Evolutionary conservation across 2,113 vertebrate genomes (phyloP).

Genomic region (Periophthalmodon schlosseri): DNA sequence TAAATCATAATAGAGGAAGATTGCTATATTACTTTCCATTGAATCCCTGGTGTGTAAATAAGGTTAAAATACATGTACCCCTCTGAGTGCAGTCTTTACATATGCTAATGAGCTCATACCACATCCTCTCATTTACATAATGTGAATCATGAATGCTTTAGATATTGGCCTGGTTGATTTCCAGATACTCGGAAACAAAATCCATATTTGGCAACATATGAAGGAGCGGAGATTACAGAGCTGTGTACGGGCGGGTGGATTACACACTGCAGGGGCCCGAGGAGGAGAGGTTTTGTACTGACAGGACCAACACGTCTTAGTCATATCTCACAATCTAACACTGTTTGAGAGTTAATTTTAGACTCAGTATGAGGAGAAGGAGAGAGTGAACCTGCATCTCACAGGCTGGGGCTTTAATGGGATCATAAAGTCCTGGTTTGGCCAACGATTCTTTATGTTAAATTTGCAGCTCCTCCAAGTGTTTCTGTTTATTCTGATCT

Average conservation of each 20-base stretch:
- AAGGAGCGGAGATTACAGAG: constrained; percentile 38
- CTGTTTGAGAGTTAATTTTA: background rate
- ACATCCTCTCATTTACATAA: constrained; percentile 66
- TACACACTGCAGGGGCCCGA: background rate
- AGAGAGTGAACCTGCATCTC: background rate
- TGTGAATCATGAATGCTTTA: constrained; percentile 60
- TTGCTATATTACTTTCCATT: constrained; percentile 46
- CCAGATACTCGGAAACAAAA: constrained; percentile 53
- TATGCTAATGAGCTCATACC: constrained; percentile 58
- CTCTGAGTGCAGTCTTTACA: constrained; percentile 50
- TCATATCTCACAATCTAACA: background rate
- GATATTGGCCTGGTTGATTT: constrained; percentile 64
- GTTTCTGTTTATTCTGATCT: too few relatives aligned
- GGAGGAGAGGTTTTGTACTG: background rate
- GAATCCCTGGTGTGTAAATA: constrained; percentile 45
- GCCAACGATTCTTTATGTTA: too few relatives aligned
- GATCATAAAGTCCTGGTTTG: background rate
- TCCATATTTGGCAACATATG: constrained; percentile 57
- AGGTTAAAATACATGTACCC: constrained; percentile 62
- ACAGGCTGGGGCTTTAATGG: too few relatives aligned
- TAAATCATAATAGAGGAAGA: background rate
- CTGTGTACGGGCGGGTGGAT: constrained; percentile 33
- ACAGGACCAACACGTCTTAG: background rate
- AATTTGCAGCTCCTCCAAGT: too few relatives aligned
- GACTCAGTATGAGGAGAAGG: background rate